Evolutionary conservation across 2,797 vertebrate genomes (phyloP), one percentile per base, ranked within the genome.

Genomic region (Phataginus tricuspis): DNA sequence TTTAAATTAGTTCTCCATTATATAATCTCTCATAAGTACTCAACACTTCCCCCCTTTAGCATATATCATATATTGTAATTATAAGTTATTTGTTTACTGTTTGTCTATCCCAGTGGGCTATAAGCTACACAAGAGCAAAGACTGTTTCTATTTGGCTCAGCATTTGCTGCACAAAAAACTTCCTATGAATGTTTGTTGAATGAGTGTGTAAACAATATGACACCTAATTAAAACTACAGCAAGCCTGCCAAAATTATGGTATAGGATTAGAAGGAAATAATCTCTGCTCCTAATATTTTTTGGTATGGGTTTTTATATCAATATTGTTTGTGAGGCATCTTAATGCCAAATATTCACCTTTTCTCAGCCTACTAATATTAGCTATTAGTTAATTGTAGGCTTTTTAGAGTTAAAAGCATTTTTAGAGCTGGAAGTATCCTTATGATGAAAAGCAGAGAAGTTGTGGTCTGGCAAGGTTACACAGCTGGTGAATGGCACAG

Each of bases 151-250:
- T 39, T 64, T 79, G 66, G 4, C 49, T 83, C 45, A 72, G n/a
- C 14, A 25, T 5, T 71, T 72, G 13, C 0, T 53, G 19, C 51
- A 85, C 55, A 72, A 85, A 90, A 91, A 78, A 23, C 37, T 79
- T 74, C 59, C 57, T 13, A 42, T 49, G 84, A 71, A 78, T 90
- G 79, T 72, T 93, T 95, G 66, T 86, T 59, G 68, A 95, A 23
- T 79, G 15, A 53, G 57, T 90, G 57, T 49, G 25, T 45, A 69
- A 88, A 69, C 55, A 78, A 64, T 69, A 83, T 31, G 37, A 90
- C 75, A 29, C 21, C 16, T 87, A 83, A 42, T 82, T 92, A 75
- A 75, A 87, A 74, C 45, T 82, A 53, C 8, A 82, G 27, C 69
- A 55, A 89, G 10, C 63, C 45, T 84, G 69, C 53, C 63, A 42